Evolutionary conservation across 2,113 vertebrate species (phyloP).

Genomic region (Psittacula cyanocephala): DNA sequence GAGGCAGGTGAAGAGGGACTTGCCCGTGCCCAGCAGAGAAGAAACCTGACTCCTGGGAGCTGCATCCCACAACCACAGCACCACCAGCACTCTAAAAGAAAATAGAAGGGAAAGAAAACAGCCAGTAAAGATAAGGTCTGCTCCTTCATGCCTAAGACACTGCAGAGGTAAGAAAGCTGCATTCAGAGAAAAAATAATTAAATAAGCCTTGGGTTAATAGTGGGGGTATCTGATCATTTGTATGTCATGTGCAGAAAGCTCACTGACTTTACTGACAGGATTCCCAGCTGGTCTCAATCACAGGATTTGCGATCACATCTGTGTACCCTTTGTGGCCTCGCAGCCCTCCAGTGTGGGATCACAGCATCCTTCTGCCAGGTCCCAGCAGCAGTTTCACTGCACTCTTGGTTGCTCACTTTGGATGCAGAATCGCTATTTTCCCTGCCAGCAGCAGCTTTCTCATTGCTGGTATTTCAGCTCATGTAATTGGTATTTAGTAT

Average conservation of each 20-base stretch:
- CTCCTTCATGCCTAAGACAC: background rate
- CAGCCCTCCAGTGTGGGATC: background rate
- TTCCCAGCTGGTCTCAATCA: background rate
- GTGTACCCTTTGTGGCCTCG: background rate
- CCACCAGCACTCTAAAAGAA: rapidly evolving
- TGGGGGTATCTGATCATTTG: background rate
- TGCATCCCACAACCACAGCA: background rate
- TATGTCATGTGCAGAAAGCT: background rate
- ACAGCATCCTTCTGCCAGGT: rapidly evolving
- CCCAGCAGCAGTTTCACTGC: background rate
- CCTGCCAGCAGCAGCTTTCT: background rate
- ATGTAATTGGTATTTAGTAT: background rate
- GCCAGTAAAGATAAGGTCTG: background rate
- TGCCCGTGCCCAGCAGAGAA: background rate
- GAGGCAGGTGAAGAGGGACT: background rate
- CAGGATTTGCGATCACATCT: background rate
- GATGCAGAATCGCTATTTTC: background rate
- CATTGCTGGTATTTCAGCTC: background rate
- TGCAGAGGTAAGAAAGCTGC: slow-evolving; percentile 41
- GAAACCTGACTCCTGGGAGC: background rate
- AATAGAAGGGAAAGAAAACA: background rate
- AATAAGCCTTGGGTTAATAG: background rate
- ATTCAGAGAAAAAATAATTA: background rate
- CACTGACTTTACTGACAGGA: background rate
- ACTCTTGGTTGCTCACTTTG: background rate